Evolutionary conservation across 2,888 invertebrate species (phyloP), one percentile per base, ranked within the genome.

Genomic region (Villa cingulata): DNA sequence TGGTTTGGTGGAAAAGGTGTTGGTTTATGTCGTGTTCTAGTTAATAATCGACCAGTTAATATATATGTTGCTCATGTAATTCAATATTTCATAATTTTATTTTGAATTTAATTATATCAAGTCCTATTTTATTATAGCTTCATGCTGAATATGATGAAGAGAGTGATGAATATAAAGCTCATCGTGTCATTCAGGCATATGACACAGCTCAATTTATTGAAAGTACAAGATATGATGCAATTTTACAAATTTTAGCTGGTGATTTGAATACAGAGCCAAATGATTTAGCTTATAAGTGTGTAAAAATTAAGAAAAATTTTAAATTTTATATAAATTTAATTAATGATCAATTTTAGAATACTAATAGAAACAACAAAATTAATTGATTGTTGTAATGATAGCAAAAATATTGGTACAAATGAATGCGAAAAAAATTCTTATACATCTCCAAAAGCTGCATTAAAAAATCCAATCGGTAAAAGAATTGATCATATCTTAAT

Each of bases 1-100:
- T 98, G 98, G 98, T 97, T 92, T 70, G 96, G 94, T 37, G 96
- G 96, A 5, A 98, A 98, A 74, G 94, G 91, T 14, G 81, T 92
- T 37, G 91, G 89, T 3, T 70, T 92, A 19, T 89, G 88, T 61
- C 77, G 78, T 58, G 74, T 91, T 38, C 74, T 77, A 56, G 73
- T 81, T 50, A 73, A 79, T 27, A 79, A 83, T 49, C 57, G 62
- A 43, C 72, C 80, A 44, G 72, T 97, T 45, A 86, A 95, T 69
- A 72, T 97, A 49, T 97, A 95, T 67, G 82, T 86, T 56, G 87
- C 94, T 54, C 97, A 98, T 79, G 91, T 92, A 74, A 77, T 81
- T 75, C 37, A 53, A 46, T 27, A 42, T 12, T 9, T n/a, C n/a
- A n/a, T n/a, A n/a, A n/a, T n/a, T n/a, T n/a, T n/a, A n/a, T n/a